phyloP scores from a whole-genome alignment of 2,113 vertebrate genomes.

The Caloenas nicobarica region DNA sequence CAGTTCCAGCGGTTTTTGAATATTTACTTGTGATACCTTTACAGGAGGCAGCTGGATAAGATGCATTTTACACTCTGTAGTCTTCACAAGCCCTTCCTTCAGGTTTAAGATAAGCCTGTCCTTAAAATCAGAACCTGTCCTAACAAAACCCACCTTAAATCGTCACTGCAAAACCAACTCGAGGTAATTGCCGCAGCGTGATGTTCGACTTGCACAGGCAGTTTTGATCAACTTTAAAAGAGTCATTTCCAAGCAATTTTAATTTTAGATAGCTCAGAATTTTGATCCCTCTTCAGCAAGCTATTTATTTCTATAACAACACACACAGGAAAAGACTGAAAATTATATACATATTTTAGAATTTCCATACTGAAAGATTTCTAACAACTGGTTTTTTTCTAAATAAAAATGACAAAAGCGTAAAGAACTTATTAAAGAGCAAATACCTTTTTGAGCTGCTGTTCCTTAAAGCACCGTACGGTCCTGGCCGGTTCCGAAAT shows the following conservation, averaged over 20 bases:
- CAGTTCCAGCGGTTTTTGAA: background rate
- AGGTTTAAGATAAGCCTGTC: rapidly evolving
- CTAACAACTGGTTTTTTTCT: rapidly evolving
- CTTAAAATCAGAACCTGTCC: background rate
- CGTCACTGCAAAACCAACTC: background rate
- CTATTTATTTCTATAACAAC: background rate
- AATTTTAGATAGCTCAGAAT: background rate
- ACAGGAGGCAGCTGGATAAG: background rate
- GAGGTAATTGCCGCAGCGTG: background rate
- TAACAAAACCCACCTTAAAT: background rate
- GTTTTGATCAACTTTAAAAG: background rate
- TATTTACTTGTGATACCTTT: background rate
- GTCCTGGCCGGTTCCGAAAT: slow-evolving; percentile 94
- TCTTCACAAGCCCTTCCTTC: background rate
- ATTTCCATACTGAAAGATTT: background rate
- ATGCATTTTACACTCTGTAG: background rate
- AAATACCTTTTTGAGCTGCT: slow-evolving; percentile 93
- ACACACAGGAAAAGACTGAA: background rate
- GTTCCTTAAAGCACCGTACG: slow-evolving; percentile 94
- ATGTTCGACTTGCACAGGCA: background rate
- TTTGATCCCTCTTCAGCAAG: background rate
- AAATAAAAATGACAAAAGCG: background rate
- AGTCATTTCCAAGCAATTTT: background rate
- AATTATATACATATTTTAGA: rapidly evolving
- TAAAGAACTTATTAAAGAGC: background rate